Base-by-base conservation (phyloP, 2,888 invertebrate species). In the Dryococelus australis region DNA sequence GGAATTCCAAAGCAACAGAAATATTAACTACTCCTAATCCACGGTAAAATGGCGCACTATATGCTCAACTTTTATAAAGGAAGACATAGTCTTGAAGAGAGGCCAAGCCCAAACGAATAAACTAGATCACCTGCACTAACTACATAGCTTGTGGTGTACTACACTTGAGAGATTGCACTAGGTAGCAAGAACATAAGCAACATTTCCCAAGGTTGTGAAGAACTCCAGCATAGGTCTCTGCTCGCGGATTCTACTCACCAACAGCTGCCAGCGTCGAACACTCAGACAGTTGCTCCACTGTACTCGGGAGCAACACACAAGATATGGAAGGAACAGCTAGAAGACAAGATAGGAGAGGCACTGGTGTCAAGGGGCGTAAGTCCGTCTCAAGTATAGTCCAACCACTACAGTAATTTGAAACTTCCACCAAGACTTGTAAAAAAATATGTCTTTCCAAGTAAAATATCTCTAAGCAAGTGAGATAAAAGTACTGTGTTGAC, bases 291-390 rank as follows among this genome's bases (percentile, higher is more conserved):
- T n/a, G 8, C 65, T 6, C 65, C 65, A 65, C 65, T 65, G 65
- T n/a, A 65, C 65, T n/a, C 65, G 20, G 65, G 65, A 65, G 65
- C 65, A 65, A 65, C 65, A 65, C 65, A 65, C 65, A 65, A 65
- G 24, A 65, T n/a, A 65, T 24, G 65, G 65, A n/a, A 65, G 24
- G 65, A 65, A 65, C 65, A 65, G 65, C 65, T 65, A 65, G 65
- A 65, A 65, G 20, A 65, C 65, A 65, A 65, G 24, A 65, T 65
- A 20, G 65, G 47, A 65, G 20, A n/a, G 2, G 24, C 65, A n/a
- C 65, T 16, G n/a, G 10, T n/a, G 65, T 65, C 65, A 51, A 51
- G 12, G 0, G 13, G 51, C 4, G 35, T 35, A 35, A 4, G 35
- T 35, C 35, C 4, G 35, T 35, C 35, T 35, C 51, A 20, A 51